Evolutionary conservation across 2,797 vertebrate genomes (phyloP).

Genomic region (Cyclura pinguis): DNA sequence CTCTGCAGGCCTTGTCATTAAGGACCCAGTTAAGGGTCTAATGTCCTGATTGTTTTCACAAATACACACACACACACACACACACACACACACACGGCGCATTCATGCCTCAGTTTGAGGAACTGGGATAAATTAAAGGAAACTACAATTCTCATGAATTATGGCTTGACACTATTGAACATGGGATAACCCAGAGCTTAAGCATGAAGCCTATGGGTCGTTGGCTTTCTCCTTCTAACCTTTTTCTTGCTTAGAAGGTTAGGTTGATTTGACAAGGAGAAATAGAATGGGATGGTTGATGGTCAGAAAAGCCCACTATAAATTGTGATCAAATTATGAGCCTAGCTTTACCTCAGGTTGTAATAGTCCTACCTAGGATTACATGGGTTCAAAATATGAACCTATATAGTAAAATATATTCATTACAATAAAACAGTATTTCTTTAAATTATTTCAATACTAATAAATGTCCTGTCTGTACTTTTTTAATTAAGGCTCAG

Average conservation of each 20-base stretch:
- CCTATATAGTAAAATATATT: neutral
- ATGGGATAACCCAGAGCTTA: neutral
- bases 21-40: neutral
- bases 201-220: neutral
- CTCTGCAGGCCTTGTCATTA: neutral
- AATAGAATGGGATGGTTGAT: neutral
- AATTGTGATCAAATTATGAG: too few relatives aligned
- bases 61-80: too few relatives aligned
- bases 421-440: neutral
- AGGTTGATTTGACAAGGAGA: too few relatives aligned
- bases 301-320: neutral
- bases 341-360: too few relatives aligned
- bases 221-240: too few relatives aligned
- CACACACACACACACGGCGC: too few relatives aligned
- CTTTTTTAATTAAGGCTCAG: slow-evolving; percentile 20
- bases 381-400: neutral
- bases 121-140: neutral
- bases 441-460: neutral
- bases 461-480: neutral
- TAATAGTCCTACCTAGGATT: neutral
- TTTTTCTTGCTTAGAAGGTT: neutral
- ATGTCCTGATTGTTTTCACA: too few relatives aligned
- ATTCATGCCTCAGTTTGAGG: neutral
- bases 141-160: neutral
- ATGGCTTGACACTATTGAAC: neutral